These are phyloP conservation scores for Pachyrhynchus sulphureomaculatus DNA, from an alignment of 1,140 invertebrate genomes.

Conservation along the genomic window DNA sequence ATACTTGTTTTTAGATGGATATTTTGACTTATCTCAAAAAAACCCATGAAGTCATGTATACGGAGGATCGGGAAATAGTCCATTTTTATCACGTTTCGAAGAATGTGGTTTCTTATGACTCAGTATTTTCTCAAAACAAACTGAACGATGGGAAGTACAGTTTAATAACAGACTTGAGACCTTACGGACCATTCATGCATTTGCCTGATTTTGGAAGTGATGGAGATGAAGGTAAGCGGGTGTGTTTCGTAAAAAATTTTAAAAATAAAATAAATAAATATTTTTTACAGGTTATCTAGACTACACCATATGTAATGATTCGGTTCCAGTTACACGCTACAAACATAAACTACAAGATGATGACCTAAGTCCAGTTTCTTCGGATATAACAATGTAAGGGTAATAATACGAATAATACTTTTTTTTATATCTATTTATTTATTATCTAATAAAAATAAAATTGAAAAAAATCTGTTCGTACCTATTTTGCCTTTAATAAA, in stretches of 20 bases:
- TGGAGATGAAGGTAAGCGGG: conserved; percentile 10
- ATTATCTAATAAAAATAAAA: too few species aligned
- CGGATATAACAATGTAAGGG: conserved; percentile 10
- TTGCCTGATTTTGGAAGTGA: conserved; percentile 3
- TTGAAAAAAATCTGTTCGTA: too few species aligned
- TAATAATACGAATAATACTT: background rate
- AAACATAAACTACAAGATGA: background rate
- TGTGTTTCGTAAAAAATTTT: background rate
- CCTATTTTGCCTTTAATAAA: too few species aligned
- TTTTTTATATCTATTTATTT: background rate
- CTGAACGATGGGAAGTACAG: background rate
- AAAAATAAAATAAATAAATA: background rate
- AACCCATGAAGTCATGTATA: background rate
- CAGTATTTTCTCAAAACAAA: conserved; percentile 1
- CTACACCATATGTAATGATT: background rate
- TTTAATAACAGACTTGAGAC: background rate
- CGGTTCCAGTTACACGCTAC: background rate
- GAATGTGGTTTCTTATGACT: background rate
- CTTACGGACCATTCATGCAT: conserved; percentile 1
- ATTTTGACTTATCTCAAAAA: conserved; percentile 10
- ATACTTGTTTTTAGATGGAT: conserved; percentile 7
- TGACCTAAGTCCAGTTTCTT: background rate
- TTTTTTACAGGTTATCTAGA: background rate
- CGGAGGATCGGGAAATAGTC: background rate
- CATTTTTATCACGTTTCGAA: background rate